Evolutionary conservation across 2,888 invertebrate genomes (phyloP), one percentile per base, ranked within the genome.

Genomic region (Drosophila suboccidentalis): DNA sequence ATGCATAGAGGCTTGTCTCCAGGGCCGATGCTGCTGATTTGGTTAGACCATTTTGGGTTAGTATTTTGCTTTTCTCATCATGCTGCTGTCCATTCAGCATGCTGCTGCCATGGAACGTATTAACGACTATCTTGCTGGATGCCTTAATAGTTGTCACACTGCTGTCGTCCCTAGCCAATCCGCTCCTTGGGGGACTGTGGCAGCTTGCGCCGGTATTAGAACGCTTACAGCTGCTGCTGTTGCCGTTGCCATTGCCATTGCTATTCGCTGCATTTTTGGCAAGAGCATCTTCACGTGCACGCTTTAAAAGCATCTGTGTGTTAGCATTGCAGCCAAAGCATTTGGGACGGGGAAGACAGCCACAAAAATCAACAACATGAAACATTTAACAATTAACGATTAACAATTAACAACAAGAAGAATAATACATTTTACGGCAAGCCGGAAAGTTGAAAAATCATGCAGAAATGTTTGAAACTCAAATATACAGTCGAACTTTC

Each of bases 91-190:
- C 80, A 72, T 69, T 91, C 54, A 92, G 82, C 82, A 92, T 75
- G 72, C 87, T 92, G 84, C 90, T 92, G 67, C 91, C 92, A 76
- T 92, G 92, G 79, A 92, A 92, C 67, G 91, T 89, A 75, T 91
- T 92, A 38, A 92, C 92, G 67, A 92, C 91, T 55, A 92, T 90
- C 81, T 92, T 92, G 68, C 77, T 89, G 68, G 89, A 32, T 49
- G 82, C 68, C 65, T 82, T 87, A 34, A 84, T 43, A 3, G 83
- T 83, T 5, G 87, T 67, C 9, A 64, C 71, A 61, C 87, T 86
- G 10, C 76, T 55, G 59, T 26, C 26, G 26, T 26, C 26, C 77
- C 46, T 57, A 1, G 53, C 58, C 46, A 74, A 15, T 19, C 75
- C 71, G 13, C 41, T 47, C 2, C 61, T 58, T 1, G 50, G 50